Evolutionary conservation across 2,888 invertebrate species (phyloP).

Genomic region (Brachylomia viminalis): DNA sequence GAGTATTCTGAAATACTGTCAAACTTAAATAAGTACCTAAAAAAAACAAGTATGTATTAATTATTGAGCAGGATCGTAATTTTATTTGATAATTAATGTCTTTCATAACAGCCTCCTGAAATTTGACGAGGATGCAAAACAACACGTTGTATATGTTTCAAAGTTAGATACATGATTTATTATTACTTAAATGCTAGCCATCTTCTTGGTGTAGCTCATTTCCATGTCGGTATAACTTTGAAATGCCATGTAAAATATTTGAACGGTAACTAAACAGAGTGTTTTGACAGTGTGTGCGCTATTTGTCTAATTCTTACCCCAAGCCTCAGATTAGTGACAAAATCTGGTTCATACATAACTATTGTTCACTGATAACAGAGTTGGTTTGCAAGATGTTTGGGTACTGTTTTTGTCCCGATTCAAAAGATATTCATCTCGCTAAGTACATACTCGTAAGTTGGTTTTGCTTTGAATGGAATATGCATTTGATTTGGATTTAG

Average conservation of each 20-base stretch:
- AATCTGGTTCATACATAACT: conserved; percentile 40
- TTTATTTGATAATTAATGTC: no score
- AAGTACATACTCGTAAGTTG: not conserved
- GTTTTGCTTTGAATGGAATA: conserved; percentile 32
- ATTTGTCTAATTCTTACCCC: conserved; percentile 37
- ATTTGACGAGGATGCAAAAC: no score
- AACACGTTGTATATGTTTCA: no score
- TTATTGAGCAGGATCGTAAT: no score
- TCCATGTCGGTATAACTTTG: not conserved
- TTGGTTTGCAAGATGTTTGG: conserved; percentile 38
- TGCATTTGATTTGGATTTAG: conserved; percentile 37
- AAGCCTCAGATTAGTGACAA: conserved; percentile 10
- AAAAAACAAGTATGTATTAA: no score
- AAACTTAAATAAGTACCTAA: no score
- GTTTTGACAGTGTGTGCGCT: not conserved
- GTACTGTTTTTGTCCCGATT: conserved; percentile 33
- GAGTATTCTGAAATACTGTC: no score
- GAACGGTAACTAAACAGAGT: not conserved
- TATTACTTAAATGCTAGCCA: not conserved
- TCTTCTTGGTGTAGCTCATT: not conserved
- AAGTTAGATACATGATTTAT: no score
- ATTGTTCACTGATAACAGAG: conserved; percentile 53
- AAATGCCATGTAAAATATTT: not conserved
- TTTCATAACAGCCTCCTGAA: no score
- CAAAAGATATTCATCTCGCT: conserved; percentile 26